Percentiles rank a stretch among this genome's conserved stretches.
These are phyloP conservation scores for Ramphastos sulfuratus DNA, from an alignment of 2,113 vertebrate species.

Conservation along the genomic window DNA sequence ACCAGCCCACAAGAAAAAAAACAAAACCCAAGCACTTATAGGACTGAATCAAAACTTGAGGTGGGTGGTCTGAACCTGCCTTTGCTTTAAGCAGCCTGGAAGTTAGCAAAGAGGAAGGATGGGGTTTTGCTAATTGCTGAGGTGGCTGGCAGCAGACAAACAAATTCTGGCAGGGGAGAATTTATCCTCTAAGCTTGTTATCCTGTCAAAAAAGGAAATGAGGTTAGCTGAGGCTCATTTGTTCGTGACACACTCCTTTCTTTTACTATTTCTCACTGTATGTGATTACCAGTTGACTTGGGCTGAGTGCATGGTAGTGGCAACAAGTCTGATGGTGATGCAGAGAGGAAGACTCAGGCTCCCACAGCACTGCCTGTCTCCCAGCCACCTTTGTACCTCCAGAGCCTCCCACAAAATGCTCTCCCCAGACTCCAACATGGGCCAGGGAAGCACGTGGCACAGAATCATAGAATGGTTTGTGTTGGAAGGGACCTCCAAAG, in stretches of 20 bases:
- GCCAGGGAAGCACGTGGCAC: rapidly evolving
- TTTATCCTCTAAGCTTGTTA: slow-evolving; percentile 65
- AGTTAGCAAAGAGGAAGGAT: background rate
- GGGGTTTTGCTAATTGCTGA: slow-evolving; percentile 36
- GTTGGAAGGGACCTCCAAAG: too few relatives aligned
- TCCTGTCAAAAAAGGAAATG: slow-evolving; percentile 51
- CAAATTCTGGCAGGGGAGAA: slow-evolving; percentile 14
- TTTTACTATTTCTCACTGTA: slow-evolving; percentile 24
- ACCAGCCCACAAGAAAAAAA: background rate
- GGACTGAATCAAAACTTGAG: background rate
- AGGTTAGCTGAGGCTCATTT: slow-evolving; percentile 63
- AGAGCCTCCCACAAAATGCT: background rate
- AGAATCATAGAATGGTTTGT: too few relatives aligned
- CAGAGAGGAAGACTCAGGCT: background rate
- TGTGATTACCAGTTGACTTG: background rate
- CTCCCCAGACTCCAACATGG: background rate
- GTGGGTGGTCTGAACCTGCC: background rate
- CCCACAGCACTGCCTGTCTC: background rate
- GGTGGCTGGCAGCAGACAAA: slow-evolving; percentile 25
- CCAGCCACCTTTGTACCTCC: background rate
- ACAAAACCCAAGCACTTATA: background rate
- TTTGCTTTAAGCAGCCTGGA: background rate
- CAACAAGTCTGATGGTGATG: rapidly evolving
- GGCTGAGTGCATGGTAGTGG: background rate
- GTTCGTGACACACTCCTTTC: slow-evolving; percentile 42